Evolutionary conservation across 2,113 vertebrate genomes (phyloP).

Genomic region (Podilymbus podiceps): DNA sequence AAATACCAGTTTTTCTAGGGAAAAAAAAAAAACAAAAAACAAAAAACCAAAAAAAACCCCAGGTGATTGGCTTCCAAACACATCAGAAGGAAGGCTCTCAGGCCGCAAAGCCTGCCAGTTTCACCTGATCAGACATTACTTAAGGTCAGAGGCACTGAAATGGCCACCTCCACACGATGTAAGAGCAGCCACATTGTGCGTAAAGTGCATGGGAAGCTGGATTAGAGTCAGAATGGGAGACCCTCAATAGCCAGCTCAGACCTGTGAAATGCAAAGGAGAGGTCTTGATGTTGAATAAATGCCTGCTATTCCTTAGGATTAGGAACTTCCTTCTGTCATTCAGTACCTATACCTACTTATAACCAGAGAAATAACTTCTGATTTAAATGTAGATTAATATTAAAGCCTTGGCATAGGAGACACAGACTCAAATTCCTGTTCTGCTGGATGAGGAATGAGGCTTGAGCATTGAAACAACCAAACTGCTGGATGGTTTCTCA

Average conservation of each 20-base stretch:
- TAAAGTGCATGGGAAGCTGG: not conserved
- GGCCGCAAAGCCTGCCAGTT: not conserved
- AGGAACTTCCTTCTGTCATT: not conserved
- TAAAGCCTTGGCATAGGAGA: not conserved
- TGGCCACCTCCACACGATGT: accelerated
- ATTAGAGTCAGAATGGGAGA: not conserved
- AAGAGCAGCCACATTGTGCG: not conserved
- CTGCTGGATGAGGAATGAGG: not conserved
- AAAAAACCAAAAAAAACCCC: no score
- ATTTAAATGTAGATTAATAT: not conserved
- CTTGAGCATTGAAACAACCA: not conserved
- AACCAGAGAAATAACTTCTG: not conserved
- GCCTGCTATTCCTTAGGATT: not conserved
- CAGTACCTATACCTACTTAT: not conserved
- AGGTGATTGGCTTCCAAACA: not conserved
- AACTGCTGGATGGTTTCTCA: not conserved
- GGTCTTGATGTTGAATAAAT: not conserved
- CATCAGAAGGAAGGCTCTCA: not conserved
- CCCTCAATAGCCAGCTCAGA: not conserved
- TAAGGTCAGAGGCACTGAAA: not conserved
- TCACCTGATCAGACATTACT: not conserved
- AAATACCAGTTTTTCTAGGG: not conserved
- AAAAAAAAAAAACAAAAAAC: not conserved
- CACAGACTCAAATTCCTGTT: not conserved
- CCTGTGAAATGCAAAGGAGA: not conserved